Evolutionary conservation across 2,113 vertebrate species (phyloP).

Genomic region (Canis aureus): DNA sequence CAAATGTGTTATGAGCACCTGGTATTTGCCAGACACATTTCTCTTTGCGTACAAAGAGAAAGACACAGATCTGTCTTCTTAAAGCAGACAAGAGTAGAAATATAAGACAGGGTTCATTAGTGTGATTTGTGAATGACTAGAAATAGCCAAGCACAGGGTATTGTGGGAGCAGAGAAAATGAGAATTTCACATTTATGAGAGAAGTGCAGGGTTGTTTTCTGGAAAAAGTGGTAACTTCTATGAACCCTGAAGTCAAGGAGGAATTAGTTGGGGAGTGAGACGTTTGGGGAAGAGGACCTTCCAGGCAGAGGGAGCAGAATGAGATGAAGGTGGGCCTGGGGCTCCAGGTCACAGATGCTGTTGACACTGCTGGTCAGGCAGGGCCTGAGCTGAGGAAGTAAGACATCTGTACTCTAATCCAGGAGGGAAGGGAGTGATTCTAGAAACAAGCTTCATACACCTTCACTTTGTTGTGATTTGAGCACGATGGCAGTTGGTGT

Average conservation of each 20-base stretch:
- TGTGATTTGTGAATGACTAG: neutral
- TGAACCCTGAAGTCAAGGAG: neutral
- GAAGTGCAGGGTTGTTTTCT: neutral
- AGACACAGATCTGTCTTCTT: neutral
- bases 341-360: too few species aligned
- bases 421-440: neutral
- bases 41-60: neutral
- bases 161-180: neutral
- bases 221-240: neutral
- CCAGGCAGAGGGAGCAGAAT: neutral
- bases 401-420: neutral
- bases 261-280: neutral
- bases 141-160: neutral
- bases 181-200: neutral
- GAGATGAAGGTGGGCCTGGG: neutral
- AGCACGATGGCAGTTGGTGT: neutral
- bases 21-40: neutral
- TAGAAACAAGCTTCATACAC: neutral
- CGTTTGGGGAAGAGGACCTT: neutral
- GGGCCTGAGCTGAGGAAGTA: neutral
- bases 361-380: neutral
- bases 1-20: neutral
- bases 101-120: neutral
- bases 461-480: neutral
- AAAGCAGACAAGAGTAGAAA: slow-evolving; percentile 10